These are phyloP conservation scores for Leptinotarsa undecemlineata DNA, from an alignment of 1,140 invertebrate species.

Conservation along the genomic window DNA sequence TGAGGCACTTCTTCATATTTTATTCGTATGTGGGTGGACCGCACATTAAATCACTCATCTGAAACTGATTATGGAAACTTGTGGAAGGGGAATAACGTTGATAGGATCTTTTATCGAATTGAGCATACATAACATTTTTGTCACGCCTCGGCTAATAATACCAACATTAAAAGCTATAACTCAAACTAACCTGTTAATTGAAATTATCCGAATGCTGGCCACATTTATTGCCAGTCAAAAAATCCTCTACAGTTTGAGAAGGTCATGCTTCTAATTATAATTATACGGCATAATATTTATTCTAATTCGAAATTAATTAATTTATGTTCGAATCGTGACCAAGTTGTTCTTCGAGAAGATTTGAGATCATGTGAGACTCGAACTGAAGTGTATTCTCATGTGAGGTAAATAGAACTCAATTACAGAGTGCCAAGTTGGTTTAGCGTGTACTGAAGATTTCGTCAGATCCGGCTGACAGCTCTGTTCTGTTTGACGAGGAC, in stretches of 20 bases:
- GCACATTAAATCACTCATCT: neutral
- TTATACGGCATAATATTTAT: neutral
- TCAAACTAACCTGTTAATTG: slow-evolving; percentile 3
- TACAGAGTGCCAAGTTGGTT: neutral
- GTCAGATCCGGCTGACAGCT: neutral
- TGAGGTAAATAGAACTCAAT: slow-evolving; percentile 3
- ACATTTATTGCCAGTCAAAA: slow-evolving; percentile 2
- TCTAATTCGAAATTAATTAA: slow-evolving; percentile 7
- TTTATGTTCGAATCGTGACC: neutral
- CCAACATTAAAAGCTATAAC: slow-evolving; percentile 1
- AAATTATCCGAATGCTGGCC: slow-evolving; percentile 1
- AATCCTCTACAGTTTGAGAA: neutral
- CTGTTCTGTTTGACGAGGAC: neutral
- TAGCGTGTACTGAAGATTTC: neutral
- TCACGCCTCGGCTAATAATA: slow-evolving; percentile 2
- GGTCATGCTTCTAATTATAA: neutral
- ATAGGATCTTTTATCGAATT: neutral
- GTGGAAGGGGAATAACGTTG: neutral
- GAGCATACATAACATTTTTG: slow-evolving; percentile 2
- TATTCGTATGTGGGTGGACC: neutral
- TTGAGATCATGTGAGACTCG: slow-evolving; percentile 5
- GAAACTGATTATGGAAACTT: neutral
- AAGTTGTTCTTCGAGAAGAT: neutral
- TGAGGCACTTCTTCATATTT: neutral
- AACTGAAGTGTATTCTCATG: neutral